Conservation (phyloP, 53 echinoderm and acorn worm species). For the Patiria pectinifera region DNA sequence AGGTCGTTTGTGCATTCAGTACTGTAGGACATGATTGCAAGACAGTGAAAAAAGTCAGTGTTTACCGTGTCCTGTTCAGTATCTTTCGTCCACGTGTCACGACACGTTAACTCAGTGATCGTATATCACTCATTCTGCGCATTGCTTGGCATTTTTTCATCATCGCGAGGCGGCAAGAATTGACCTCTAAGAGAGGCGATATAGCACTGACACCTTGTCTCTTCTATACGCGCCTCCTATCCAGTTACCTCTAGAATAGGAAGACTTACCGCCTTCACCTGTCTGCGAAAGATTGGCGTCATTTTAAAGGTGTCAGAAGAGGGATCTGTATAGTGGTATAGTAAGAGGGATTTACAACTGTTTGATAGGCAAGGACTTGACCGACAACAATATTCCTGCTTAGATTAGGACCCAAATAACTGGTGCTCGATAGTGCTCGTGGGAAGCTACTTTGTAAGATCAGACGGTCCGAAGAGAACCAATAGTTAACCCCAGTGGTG, state of each 20-base stretch:
- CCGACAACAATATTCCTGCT: background rate
- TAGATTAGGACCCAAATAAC: no score
- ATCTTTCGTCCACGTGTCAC: slow-evolving; percentile 3
- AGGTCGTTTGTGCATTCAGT: no score
- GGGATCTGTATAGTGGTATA: background rate
- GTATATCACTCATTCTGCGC: slow-evolving; percentile 31
- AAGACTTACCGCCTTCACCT: slow-evolving; percentile 21
- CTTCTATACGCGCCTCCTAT: background rate
- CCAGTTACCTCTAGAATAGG: background rate
- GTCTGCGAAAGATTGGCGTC: slow-evolving; percentile 23
- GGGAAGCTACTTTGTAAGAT: background rate
- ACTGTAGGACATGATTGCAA: background rate
- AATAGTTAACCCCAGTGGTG: no score
- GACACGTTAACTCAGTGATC: slow-evolving; percentile 37
- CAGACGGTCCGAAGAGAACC: no score
- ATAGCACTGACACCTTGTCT: slow-evolving; percentile 19
- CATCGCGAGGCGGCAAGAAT: slow-evolving; percentile 22
- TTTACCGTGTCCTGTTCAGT: background rate
- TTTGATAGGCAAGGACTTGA: background rate
- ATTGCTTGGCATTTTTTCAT: slow-evolving; percentile 50
- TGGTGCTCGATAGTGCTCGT: background rate
- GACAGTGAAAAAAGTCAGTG: background rate
- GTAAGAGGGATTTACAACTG: background rate
- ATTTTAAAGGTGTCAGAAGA: slow-evolving; percentile 5
- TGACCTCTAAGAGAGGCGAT: slow-evolving; percentile 17